phyloP scores from a whole-genome alignment of 2,888 invertebrate genomes.

The Monopis laevigella region DNA sequence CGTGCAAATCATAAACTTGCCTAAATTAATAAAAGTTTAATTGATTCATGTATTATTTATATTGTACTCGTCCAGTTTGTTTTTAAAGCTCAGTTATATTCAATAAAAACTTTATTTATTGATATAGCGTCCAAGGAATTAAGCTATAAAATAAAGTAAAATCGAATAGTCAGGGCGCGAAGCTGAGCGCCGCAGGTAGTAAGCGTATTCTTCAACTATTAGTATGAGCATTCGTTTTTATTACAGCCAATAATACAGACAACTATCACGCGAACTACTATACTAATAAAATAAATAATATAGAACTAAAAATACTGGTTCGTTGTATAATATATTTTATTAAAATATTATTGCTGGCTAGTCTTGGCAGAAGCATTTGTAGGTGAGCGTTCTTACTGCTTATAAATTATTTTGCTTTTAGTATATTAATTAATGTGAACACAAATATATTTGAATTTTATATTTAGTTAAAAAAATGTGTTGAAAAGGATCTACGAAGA shows the following conservation, averaged over 20 bases:
- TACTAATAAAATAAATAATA: slow-evolving; percentile 12
- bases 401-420: no score
- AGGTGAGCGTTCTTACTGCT: no score
- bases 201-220: slow-evolving; percentile 34
- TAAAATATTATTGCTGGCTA: no score
- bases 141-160: slow-evolving; percentile 55
- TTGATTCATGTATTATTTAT: not conserved
- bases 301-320: no score
- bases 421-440: no score
- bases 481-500: no score
- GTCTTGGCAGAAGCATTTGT: no score
- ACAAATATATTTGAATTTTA: no score
- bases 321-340: no score
- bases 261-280: slow-evolving; percentile 22
- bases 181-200: slow-evolving; percentile 53
- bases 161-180: slow-evolving; percentile 35
- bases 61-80: slow-evolving; percentile 5
- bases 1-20: not conserved
- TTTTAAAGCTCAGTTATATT: not conserved
- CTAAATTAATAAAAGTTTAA: not conserved
- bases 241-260: slow-evolving; percentile 19
- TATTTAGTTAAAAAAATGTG: no score
- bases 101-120: slow-evolving; percentile 37
- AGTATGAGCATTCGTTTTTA: slow-evolving; percentile 28
- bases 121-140: slow-evolving; percentile 52